Percentiles rank a stretch among this genome's conserved stretches.
These are phyloP conservation scores for Campylomormyrus tamandua DNA, from an alignment of 2,113 vertebrate genomes.

Conservation along the genomic window DNA sequence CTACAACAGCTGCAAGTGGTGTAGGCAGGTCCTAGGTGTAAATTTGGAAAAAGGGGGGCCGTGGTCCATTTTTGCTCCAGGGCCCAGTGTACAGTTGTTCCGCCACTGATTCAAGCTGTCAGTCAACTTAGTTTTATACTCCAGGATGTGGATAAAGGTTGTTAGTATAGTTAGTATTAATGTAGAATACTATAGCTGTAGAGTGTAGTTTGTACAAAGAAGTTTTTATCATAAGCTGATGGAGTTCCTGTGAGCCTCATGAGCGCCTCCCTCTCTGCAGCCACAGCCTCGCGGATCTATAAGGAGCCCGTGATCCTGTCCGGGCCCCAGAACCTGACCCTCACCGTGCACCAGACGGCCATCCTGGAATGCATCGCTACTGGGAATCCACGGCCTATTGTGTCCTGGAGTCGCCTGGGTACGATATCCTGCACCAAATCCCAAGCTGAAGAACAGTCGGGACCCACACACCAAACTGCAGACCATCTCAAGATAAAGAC, in stretches of 20 bases:
- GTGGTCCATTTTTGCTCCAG: too few relatives aligned
- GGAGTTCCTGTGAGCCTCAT: background rate
- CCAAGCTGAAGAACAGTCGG: background rate
- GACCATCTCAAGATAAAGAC: background rate
- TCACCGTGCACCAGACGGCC: conserved; percentile 58
- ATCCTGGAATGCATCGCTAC: conserved; percentile 63
- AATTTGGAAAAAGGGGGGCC: too few relatives aligned
- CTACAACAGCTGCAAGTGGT: too few relatives aligned
- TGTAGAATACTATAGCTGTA: background rate
- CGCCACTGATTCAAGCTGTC: background rate
- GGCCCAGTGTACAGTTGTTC: too few relatives aligned
- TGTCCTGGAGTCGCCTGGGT: conserved; percentile 68
- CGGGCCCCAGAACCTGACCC: conserved; percentile 66
- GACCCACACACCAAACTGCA: background rate
- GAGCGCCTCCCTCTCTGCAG: conserved; percentile 32
- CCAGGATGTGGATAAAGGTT: background rate
- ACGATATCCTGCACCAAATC: conserved; percentile 9
- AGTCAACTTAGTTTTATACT: background rate
- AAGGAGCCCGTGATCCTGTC: conserved; percentile 65
- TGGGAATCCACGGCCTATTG: conserved; percentile 55
- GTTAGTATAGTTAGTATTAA: background rate
- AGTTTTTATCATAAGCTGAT: background rate
- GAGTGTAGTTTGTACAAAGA: background rate
- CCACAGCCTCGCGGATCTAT: conserved; percentile 46
- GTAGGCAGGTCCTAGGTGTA: too few relatives aligned